phyloP scores from a whole-genome alignment of 1,140 invertebrate genomes.

The Drosophila bocqueti region DNA sequence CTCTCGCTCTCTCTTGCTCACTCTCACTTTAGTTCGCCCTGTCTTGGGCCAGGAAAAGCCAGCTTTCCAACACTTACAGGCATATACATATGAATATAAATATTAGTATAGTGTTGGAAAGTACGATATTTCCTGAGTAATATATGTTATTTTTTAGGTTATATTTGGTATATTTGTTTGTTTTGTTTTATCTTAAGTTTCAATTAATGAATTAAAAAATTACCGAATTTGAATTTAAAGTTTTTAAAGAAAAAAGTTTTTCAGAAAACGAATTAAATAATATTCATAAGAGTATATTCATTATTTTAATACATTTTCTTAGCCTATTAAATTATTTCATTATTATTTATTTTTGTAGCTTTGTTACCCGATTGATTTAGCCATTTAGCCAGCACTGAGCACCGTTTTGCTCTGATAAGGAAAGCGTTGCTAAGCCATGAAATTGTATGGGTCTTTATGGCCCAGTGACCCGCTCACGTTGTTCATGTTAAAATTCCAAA shows the following conservation, averaged over 20 bases:
- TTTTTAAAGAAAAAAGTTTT: neutral
- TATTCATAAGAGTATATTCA: neutral
- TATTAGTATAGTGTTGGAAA: neutral
- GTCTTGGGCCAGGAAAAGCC: neutral
- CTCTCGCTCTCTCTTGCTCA: neutral
- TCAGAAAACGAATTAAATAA: no score
- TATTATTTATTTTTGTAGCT: no score
- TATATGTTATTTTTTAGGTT: neutral
- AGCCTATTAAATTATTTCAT: neutral
- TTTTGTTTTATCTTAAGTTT: neutral
- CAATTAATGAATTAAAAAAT: neutral
- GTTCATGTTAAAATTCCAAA: slow-evolving; percentile 40
- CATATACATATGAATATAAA: no score
- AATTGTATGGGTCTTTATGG: slow-evolving; percentile 62
- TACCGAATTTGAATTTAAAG: neutral
- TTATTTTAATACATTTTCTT: neutral
- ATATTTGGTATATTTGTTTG: no score
- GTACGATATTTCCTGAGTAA: neutral
- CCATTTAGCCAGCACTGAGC: neutral
- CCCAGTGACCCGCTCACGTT: slow-evolving; percentile 51
- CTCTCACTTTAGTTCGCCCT: neutral
- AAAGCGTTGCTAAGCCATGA: slow-evolving; percentile 38
- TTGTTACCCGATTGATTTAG: neutral
- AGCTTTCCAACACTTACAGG: neutral
- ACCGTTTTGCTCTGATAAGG: neutral